phyloP scores from a whole-genome alignment of 1,140 invertebrate genomes.

The Lerema accius region DNA sequence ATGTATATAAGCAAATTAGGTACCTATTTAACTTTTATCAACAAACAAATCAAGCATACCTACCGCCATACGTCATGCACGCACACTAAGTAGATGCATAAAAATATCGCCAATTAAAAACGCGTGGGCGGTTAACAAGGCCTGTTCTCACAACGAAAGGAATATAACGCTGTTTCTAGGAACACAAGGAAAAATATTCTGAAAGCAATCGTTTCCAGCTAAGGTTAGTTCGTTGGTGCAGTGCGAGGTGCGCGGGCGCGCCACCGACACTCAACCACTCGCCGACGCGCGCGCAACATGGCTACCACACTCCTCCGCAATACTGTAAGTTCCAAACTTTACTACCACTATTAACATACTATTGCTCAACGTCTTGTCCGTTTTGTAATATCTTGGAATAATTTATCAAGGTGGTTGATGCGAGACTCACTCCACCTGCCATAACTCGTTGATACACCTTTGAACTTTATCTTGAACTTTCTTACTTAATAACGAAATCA shows the following conservation, averaged over 20 bases:
- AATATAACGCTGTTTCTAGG: constrained; percentile 28
- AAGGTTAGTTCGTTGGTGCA: constrained; percentile 50
- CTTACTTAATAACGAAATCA: neutral
- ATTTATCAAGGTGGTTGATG: constrained; percentile 1
- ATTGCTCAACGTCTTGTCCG: constrained; percentile 13
- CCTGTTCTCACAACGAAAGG: constrained; percentile 18
- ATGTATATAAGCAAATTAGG: no score
- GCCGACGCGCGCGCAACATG: constrained; percentile 69
- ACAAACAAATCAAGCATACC: neutral
- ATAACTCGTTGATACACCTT: neutral
- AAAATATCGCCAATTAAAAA: constrained; percentile 1
- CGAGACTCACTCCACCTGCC: no score
- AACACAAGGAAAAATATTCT: constrained; percentile 45
- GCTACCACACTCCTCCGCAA: constrained; percentile 48
- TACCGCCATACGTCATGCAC: no score
- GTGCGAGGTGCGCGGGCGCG: constrained; percentile 55
- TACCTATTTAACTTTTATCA: neutral
- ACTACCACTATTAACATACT: constrained; percentile 41
- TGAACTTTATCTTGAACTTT: neutral
- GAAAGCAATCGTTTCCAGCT: constrained; percentile 57
- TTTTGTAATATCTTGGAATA: constrained; percentile 7
- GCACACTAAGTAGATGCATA: no score
- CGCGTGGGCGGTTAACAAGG: constrained; percentile 31
- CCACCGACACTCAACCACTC: constrained; percentile 65
- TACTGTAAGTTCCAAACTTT: constrained; percentile 56